Conservation (phyloP, 2,113 vertebrate genomes). For the Lophochroa leadbeateri region DNA sequence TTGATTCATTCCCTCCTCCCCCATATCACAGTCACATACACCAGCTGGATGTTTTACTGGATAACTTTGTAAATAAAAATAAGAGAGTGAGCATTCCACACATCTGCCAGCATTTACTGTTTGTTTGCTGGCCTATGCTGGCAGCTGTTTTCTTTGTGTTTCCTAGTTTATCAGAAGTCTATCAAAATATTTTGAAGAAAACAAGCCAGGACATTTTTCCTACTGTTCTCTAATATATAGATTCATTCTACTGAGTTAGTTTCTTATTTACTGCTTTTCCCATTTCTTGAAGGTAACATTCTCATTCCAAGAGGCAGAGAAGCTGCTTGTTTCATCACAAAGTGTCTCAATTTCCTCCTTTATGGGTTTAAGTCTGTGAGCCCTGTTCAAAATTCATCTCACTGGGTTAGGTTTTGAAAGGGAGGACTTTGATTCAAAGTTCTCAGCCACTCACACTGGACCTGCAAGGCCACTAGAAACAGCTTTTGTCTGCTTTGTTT, state of each 20-base stretch:
- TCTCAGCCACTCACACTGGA: constrained; percentile 45
- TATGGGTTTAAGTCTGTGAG: neutral
- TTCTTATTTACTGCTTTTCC: neutral
- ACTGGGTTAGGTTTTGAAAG: neutral
- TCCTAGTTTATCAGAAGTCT: constrained; percentile 5
- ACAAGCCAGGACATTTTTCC: neutral
- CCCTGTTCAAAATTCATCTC: neutral
- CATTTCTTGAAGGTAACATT: neutral
- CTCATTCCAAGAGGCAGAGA: neutral
- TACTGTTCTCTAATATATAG: neutral
- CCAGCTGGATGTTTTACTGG: neutral
- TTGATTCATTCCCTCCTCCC: neutral
- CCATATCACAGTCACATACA: neutral
- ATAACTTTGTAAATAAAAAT: neutral
- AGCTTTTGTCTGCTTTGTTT: constrained; percentile 45
- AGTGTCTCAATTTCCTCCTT: neutral
- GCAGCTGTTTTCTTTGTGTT: neutral
- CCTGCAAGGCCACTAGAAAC: constrained; percentile 60
- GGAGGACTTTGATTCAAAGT: neutral
- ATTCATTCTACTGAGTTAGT: neutral
- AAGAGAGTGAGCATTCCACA: rapidly evolving
- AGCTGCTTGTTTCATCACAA: neutral
- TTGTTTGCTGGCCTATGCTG: constrained; percentile 2
- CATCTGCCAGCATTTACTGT: neutral
- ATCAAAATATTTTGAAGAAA: constrained; percentile 34